A percentile compares a stretch with the other conserved stretches of the same genome.
phyloP scores from a whole-genome alignment of 2,797 vertebrate species.

The Iguana delicatissima region DNA sequence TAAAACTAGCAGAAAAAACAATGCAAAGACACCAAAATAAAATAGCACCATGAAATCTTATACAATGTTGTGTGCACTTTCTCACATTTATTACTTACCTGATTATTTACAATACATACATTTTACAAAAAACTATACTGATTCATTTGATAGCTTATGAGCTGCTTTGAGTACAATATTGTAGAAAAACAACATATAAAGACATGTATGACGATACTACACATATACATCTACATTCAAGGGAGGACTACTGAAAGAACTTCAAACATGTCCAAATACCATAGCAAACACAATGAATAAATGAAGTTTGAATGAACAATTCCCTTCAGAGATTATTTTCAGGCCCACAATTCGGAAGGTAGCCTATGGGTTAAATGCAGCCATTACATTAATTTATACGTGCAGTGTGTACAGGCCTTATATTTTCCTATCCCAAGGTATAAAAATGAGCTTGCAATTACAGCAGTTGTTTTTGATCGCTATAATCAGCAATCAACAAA shows the following conservation, averaged over 20 bases:
- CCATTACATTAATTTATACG: background rate
- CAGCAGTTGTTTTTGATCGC: background rate
- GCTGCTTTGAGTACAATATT: background rate
- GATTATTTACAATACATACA: too few relatives aligned
- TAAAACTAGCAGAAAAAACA: too few relatives aligned
- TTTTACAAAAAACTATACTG: too few relatives aligned
- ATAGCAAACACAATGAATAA: too few relatives aligned
- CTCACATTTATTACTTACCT: too few relatives aligned
- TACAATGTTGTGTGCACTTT: too few relatives aligned
- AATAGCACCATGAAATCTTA: too few relatives aligned
- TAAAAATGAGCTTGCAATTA: conserved; percentile 6
- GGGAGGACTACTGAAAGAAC: too few relatives aligned
- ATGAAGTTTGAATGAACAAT: background rate
- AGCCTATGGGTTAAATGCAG: background rate
- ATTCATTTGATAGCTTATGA: background rate
- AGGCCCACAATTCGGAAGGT: background rate
- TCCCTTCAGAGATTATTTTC: background rate
- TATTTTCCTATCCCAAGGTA: background rate
- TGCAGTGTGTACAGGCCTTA: background rate
- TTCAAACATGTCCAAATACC: too few relatives aligned
- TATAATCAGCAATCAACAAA: background rate
- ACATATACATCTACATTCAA: too few relatives aligned
- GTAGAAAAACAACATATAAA: background rate
- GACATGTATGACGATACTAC: background rate
- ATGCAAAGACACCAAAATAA: too few relatives aligned